These are phyloP conservation scores for Siniperca chuatsi DNA, from an alignment of 2,113 vertebrate species.

Conservation along the genomic window DNA sequence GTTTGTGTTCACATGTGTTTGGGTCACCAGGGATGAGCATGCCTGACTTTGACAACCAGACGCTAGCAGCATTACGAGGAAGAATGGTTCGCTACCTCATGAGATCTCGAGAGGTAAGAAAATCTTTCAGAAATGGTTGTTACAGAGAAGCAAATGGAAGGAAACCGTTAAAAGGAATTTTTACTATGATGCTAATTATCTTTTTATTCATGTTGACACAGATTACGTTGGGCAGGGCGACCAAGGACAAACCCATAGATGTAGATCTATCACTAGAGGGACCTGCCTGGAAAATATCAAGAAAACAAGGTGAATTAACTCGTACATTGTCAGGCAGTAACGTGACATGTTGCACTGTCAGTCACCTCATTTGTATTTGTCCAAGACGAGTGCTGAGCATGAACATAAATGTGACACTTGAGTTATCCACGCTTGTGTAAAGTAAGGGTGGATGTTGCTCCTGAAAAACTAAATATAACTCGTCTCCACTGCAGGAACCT, in stretches of 20 bases:
- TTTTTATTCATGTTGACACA: conserved; percentile 61
- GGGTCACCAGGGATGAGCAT: conserved; percentile 90
- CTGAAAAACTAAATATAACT: background rate
- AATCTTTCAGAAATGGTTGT: background rate
- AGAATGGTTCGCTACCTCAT: conserved; percentile 97
- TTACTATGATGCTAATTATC: background rate
- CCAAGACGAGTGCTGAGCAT: background rate
- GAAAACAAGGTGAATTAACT: conserved; percentile 90
- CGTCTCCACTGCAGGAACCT: background rate
- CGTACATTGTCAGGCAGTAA: background rate
- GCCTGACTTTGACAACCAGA: conserved; percentile 97
- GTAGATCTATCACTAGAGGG: conserved; percentile 95
- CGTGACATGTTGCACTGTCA: background rate
- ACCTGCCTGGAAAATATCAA: conserved; percentile 97
- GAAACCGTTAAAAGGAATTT: background rate
- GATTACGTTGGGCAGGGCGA: conserved; percentile 95
- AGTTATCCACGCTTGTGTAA: background rate
- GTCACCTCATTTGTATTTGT: background rate
- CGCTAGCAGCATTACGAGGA: conserved; percentile 92
- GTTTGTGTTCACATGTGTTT: background rate
- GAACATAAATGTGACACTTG: background rate
- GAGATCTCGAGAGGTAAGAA: conserved; percentile 91
- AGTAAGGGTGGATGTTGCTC: background rate
- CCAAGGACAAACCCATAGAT: conserved; percentile 97
- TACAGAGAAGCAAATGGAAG: background rate